phyloP scores from a whole-genome alignment of 2,888 invertebrate genomes.

The Lasioglossum vierecki region DNA sequence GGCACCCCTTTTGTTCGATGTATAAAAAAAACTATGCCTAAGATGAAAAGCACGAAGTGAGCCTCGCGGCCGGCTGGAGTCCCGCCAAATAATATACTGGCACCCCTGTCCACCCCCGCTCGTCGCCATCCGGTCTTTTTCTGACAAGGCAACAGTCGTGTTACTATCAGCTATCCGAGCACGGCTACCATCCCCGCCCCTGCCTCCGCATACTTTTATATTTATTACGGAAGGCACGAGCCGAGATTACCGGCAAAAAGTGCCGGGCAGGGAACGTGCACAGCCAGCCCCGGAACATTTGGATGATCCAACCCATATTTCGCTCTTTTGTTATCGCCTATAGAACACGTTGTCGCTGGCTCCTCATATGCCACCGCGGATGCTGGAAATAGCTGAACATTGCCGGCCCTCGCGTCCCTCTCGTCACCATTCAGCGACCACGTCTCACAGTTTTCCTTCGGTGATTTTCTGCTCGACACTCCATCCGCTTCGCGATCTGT shows the following conservation, averaged over 20 bases:
- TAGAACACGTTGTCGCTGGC: conserved; percentile 59
- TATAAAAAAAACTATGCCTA: conserved; percentile 75
- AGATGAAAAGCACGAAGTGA: conserved; percentile 83
- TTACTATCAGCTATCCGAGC: conserved; percentile 67
- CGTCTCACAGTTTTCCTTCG: conserved; percentile 40
- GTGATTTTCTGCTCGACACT: not conserved
- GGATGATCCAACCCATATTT: conserved; percentile 74
- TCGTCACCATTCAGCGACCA: conserved; percentile 41
- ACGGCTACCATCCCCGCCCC: not conserved
- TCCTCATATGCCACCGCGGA: conserved; percentile 41
- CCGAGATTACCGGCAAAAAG: conserved; percentile 73
- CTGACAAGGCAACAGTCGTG: conserved; percentile 65
- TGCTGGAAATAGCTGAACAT: conserved; percentile 47
- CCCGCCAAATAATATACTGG: conserved; percentile 83
- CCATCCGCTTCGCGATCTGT: not conserved
- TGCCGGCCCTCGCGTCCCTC: conserved; percentile 22
- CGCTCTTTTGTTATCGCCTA: conserved; percentile 77
- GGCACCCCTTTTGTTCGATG: conserved; percentile 72
- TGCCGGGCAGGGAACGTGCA: conserved; percentile 33
- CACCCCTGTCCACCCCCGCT: conserved; percentile 71
- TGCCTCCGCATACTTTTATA: conserved; percentile 78
- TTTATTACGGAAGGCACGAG: conserved; percentile 80
- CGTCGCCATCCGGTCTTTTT: conserved; percentile 29
- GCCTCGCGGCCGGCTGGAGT: conserved; percentile 82
- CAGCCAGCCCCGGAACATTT: conserved; percentile 43